These are phyloP conservation scores for Drosophila chauvacae DNA, from an alignment of 1,140 invertebrate species.

Conservation along the genomic window DNA sequence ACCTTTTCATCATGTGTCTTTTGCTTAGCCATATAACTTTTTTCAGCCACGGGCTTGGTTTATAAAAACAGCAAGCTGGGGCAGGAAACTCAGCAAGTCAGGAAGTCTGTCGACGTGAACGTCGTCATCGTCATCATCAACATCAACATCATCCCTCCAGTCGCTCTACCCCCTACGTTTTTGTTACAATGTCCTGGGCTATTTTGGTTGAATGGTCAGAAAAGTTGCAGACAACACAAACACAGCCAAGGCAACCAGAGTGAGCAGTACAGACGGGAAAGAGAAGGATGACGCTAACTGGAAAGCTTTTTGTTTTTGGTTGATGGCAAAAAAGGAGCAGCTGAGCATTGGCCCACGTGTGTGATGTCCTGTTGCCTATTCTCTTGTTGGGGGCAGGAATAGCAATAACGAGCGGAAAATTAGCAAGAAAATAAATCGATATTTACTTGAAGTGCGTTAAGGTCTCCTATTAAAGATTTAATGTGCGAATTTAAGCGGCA, in stretches of 20 bases:
- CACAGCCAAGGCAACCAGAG: conserved; percentile 48
- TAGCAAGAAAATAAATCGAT: conserved; percentile 70
- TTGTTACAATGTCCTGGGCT: conserved; percentile 65
- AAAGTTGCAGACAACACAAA: conserved; percentile 68
- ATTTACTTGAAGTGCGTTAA: conserved; percentile 44
- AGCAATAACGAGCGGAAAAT: conserved; percentile 68
- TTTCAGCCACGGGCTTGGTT: conserved; percentile 13
- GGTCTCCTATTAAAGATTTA: conserved; percentile 66
- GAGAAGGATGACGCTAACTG: conserved; percentile 12
- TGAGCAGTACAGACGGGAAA: conserved; percentile 5
- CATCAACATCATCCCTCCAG: conserved; percentile 27
- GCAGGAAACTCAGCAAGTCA: conserved; percentile 66
- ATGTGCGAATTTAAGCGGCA: conserved; percentile 36
- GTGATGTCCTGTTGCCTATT: conserved; percentile 20
- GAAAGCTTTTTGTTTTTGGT: conserved; percentile 37
- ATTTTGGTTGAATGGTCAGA: conserved; percentile 73
- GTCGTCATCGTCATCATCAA: conserved; percentile 32
- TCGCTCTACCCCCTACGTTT: conserved; percentile 49
- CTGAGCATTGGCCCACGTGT: conserved; percentile 28
- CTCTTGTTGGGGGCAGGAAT: conserved; percentile 35
- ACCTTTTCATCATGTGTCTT: conserved; percentile 39
- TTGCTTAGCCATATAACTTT: conserved; percentile 25
- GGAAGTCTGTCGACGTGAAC: conserved; percentile 52
- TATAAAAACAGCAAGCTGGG: conserved; percentile 41
- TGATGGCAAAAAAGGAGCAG: conserved; percentile 35